Base-by-base conservation (phyloP, 1,140 invertebrate genomes). In the Drosophila leontia region DNA sequence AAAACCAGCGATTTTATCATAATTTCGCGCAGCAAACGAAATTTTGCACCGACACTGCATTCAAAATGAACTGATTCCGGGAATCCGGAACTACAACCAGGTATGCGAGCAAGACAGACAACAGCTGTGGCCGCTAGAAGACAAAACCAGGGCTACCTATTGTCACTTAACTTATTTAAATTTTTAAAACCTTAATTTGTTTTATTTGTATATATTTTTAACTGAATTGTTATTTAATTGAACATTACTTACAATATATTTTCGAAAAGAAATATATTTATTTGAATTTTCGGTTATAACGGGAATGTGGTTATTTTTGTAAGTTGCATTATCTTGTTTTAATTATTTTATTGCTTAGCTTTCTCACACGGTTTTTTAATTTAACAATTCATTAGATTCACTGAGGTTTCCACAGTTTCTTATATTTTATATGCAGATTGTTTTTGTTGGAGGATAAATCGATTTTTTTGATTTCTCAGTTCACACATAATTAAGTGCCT, bases 371-470 rank as follows among this genome's bases (percentile, higher is more conserved):
- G 5, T 0, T 29, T 34, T 45, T 42, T 48, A n/a, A 55, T 13
- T 11, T 15, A 17, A 55, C 19, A 51, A 32, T 51, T n/a, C 9
- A 17, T 13, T 15, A 29, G 17, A 12, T 57, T 17, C 6, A 26
- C 44, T 29, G 3, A 34, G 7, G 23, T 11, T 41, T 61, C 19
- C 50, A 48, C 48, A 47, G 35, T 50, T 55, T 23, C 3, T 29
- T 17, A 42, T 32, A 35, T 47, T 55, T 55, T 55, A 47, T 13
- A 78, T 64, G 48, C 80, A 88, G 78, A 78, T 88, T 90, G 84
- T 88, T 88, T 80, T 88, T 79, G 88, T 88, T 90, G 80, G 74
- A 41, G 64, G 62, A 88, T 60, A 90, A 90, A 88, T 88, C 84
- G 84, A 88, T 88, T 88, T 88, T 87, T 86, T 84, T 83, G 57